Evolutionary conservation across 2,797 vertebrate genomes (phyloP).

Genomic region (Diglossa cyanea): DNA sequence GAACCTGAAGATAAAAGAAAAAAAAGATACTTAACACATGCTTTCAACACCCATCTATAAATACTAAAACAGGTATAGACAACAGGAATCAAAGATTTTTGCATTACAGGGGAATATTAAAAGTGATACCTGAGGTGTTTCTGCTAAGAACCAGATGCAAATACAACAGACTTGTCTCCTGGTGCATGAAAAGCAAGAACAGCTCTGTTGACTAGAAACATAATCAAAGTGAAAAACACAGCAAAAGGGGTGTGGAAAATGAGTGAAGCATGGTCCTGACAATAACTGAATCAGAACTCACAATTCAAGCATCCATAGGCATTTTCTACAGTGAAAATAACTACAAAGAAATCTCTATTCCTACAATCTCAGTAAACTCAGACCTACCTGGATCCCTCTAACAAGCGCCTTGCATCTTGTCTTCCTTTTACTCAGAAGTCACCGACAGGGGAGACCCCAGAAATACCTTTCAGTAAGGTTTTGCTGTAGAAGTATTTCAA

Average conservation of each 20-base stretch:
- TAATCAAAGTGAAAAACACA: background rate
- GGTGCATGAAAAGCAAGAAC: background rate
- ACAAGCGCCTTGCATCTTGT: background rate
- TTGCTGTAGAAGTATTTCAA: background rate
- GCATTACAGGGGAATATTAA: background rate
- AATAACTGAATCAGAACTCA: background rate
- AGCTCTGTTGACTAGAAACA: background rate
- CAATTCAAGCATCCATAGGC: background rate
- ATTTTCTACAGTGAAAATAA: background rate
- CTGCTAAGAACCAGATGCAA: background rate
- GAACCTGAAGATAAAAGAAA: background rate
- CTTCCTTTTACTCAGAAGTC: background rate
- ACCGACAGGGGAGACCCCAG: background rate
- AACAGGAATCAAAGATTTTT: background rate
- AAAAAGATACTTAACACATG: background rate
- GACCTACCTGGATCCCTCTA: background rate
- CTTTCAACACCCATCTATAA: background rate
- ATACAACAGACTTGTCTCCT: background rate
- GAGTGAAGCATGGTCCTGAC: fast-evolving
- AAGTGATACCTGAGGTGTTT: background rate
- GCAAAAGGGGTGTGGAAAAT: background rate
- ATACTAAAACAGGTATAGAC: background rate
- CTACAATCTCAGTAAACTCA: background rate
- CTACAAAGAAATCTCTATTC: background rate
- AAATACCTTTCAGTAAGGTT: background rate